phyloP scores from a whole-genome alignment of 1,140 invertebrate species.

The Aradophagus sp. region DNA sequence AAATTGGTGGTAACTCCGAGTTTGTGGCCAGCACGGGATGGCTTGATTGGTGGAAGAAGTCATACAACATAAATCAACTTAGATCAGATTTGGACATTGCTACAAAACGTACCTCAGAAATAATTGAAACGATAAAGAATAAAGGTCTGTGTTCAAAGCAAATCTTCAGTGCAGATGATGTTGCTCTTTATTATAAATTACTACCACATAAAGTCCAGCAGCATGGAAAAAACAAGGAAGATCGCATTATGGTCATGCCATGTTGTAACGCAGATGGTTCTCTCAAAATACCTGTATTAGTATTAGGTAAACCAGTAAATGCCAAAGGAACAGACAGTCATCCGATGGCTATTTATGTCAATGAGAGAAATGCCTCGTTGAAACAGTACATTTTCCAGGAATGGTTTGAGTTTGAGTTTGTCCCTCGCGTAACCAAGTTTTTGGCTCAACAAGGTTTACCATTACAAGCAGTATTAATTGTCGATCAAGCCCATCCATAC shows the following conservation, averaged over 20 bases:
- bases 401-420: constrained; percentile 61
- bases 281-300: constrained; percentile 25
- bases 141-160: constrained; percentile 14
- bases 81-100: constrained; percentile 3
- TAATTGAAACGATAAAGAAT: constrained; percentile 4
- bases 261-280: constrained; percentile 42
- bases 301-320: constrained; percentile 15
- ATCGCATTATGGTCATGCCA: constrained; percentile 23
- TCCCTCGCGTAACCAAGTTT: constrained; percentile 55
- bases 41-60: constrained; percentile 44
- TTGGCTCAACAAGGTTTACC: constrained; percentile 44
- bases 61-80: constrained; percentile 22
- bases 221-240: not conserved
- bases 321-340: constrained; percentile 6
- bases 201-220: constrained; percentile 1
- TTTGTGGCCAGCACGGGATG: constrained; percentile 31
- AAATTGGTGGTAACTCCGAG: constrained; percentile 6
- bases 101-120: not conserved
- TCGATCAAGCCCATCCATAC: constrained; percentile 56
- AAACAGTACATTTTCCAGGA: constrained; percentile 53
- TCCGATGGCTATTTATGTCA: constrained; percentile 47
- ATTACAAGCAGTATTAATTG: constrained; percentile 52
- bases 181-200: constrained; percentile 14
- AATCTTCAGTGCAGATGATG: constrained; percentile 34
- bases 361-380: constrained; percentile 58